Base-by-base conservation (phyloP, 2,888 invertebrate genomes). In the Dynastes grantii region DNA sequence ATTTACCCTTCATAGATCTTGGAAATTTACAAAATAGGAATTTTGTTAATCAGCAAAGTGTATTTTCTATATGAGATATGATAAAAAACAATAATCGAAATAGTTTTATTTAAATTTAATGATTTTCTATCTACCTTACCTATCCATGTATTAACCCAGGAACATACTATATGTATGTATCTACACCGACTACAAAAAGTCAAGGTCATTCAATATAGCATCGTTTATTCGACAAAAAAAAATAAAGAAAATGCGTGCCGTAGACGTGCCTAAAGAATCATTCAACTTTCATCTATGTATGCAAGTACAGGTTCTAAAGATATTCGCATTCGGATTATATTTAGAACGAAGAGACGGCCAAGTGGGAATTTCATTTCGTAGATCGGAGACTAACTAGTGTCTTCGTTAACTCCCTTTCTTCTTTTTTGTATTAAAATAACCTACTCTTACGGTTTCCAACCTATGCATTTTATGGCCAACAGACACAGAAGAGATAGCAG, bases 251-350 rank as follows among this genome's bases (percentile, higher is more conserved):
- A 58, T 40, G 11, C 40, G 2, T 32, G 37, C 58, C 16, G 32
- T 58, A 73, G 58, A 22, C 73, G 61, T 73, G 73, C 73, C 58
- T 73, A 58, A 71, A 73, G 73, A 73, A 58, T 58, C 73, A 27
- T 73, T 73, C 73, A 73, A 73, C 73, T 73, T 73, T 73, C 73
- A 58, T 73, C 73, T 55, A 40, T 40, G 58, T 71, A 70, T 13
- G 55, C 5, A 37, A 5, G 32, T 73, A 61, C 58, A 73, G 61
- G 58, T 73, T 73, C 73, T 73, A 73, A 73, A 73, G 73, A 73
- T 73, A 73, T 73, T 73, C 58, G 37, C 73, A 22, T 73, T 29
- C 58, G 37, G 37, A 58, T 73, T 73, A 73, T 73, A 73, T 73
- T 58, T 73, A 73, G 73, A 73, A 22, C 32, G 22, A 8, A 37